phyloP scores from a whole-genome alignment of 2,888 invertebrate genomes.

The Limnephilus lunatus region DNA sequence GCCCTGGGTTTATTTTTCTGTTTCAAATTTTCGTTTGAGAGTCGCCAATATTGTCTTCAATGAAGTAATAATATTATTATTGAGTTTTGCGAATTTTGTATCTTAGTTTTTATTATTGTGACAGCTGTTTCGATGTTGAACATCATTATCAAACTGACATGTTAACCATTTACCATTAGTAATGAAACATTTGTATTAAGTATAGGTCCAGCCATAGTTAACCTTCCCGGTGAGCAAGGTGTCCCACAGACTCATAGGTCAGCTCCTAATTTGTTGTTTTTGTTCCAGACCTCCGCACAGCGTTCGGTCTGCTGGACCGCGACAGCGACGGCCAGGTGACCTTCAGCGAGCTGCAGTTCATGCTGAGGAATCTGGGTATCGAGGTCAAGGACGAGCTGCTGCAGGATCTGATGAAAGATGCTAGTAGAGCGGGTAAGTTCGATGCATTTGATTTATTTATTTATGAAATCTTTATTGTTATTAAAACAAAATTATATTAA shows the following conservation, averaged over 20 bases:
- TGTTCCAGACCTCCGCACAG: conserved; percentile 84
- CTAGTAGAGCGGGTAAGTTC: conserved; percentile 81
- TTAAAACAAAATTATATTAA: too few relatives aligned
- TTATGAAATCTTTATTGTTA: too few relatives aligned
- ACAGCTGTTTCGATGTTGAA: too few relatives aligned
- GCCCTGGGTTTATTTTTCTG: too few relatives aligned
- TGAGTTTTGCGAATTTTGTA: too few relatives aligned
- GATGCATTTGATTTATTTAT: neutral
- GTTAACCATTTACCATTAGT: neutral
- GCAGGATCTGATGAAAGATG: conserved; percentile 84
- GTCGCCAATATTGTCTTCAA: too few relatives aligned
- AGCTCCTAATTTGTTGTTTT: neutral
- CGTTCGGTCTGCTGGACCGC: conserved; percentile 86
- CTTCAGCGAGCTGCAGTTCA: conserved; percentile 85
- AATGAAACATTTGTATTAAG: neutral
- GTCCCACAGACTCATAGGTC: neutral
- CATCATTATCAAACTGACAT: too few relatives aligned
- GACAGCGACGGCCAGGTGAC: conserved; percentile 88
- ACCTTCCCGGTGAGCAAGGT: neutral
- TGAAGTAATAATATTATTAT: too few relatives aligned
- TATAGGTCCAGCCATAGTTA: too few relatives aligned
- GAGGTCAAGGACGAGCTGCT: conserved; percentile 85
- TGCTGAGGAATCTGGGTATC: conserved; percentile 87
- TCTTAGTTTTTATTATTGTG: too few relatives aligned
- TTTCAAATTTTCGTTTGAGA: too few relatives aligned